phyloP scores from a whole-genome alignment of 2,113 vertebrate species.

The Calypte anna region DNA sequence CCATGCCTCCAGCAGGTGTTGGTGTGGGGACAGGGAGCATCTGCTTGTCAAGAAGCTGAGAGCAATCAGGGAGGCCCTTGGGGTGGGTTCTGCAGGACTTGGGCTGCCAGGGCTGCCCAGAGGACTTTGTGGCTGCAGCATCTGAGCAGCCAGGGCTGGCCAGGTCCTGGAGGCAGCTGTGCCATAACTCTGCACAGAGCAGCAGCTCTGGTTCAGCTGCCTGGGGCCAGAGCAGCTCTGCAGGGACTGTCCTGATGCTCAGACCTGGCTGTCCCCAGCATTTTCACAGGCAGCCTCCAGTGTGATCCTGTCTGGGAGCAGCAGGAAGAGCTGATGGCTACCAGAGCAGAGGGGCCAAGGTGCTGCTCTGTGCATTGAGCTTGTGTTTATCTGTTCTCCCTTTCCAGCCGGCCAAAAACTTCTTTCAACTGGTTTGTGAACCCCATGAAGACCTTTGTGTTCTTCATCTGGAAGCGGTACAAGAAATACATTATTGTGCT shows the following conservation, averaged over 20 bases:
- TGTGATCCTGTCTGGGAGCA: not conserved
- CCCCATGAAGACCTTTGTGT: slow-evolving; percentile 91
- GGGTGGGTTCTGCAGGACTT: not conserved
- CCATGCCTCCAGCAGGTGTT: not conserved
- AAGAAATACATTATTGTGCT: slow-evolving; percentile 88
- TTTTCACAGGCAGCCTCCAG: not conserved
- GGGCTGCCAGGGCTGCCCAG: not conserved
- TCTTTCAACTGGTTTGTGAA: slow-evolving; percentile 94
- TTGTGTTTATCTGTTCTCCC: not conserved
- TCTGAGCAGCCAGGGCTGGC: not conserved
- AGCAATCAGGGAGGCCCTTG: not conserved
- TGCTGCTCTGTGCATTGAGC: not conserved
- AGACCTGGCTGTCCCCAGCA: accelerated
- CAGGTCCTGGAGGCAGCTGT: not conserved
- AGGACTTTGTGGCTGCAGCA: not conserved
- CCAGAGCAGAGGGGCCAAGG: accelerated
- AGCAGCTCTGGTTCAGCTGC: not conserved
- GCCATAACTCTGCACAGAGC: not conserved
- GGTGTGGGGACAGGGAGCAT: not conserved
- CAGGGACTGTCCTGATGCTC: not conserved
- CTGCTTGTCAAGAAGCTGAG: not conserved
- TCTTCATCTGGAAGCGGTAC: slow-evolving; percentile 91
- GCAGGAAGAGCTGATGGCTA: not conserved
- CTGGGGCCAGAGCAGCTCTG: not conserved
- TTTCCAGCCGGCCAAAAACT: slow-evolving; percentile 87